phyloP scores from a whole-genome alignment of 1,140 invertebrate species.

The Drosophila littoralis region DNA sequence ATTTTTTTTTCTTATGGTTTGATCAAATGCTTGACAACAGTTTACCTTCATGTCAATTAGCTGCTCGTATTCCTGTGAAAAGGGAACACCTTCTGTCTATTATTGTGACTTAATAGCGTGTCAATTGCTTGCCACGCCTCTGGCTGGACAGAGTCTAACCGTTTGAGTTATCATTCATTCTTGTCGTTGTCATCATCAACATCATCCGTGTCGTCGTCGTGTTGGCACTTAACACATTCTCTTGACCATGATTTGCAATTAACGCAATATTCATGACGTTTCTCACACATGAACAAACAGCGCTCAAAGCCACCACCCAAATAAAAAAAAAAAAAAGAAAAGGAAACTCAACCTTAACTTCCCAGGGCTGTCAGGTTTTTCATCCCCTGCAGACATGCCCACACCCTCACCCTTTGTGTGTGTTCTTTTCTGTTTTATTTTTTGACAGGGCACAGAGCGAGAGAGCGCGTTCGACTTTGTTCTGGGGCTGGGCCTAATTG shows the following conservation, averaged over 20 bases:
- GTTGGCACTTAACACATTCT: constrained; percentile 82
- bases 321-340: background rate
- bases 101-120: constrained; percentile 69
- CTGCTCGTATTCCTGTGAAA: constrained; percentile 9
- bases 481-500: constrained; percentile 74
- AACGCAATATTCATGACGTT: constrained; percentile 83
- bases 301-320: constrained; percentile 52
- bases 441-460: constrained; percentile 30
- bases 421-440: constrained; percentile 29
- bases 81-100: constrained; percentile 30
- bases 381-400: constrained; percentile 21
- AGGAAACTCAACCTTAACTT: constrained; percentile 43
- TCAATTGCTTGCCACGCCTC: constrained; percentile 67
- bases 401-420: constrained; percentile 25
- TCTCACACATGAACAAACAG: constrained; percentile 78
- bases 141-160: constrained; percentile 12
- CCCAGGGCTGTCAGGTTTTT: constrained; percentile 56
- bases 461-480: constrained; percentile 33
- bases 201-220: constrained; percentile 42
- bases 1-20: too few relatives aligned
- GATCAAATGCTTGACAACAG: background rate
- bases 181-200: constrained; percentile 54
- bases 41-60: constrained; percentile 8
- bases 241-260: constrained; percentile 83
- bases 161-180: constrained; percentile 71